Evolutionary conservation across 2,888 invertebrate species (phyloP).

Genomic region (Disparrhopalites patrizii): DNA sequence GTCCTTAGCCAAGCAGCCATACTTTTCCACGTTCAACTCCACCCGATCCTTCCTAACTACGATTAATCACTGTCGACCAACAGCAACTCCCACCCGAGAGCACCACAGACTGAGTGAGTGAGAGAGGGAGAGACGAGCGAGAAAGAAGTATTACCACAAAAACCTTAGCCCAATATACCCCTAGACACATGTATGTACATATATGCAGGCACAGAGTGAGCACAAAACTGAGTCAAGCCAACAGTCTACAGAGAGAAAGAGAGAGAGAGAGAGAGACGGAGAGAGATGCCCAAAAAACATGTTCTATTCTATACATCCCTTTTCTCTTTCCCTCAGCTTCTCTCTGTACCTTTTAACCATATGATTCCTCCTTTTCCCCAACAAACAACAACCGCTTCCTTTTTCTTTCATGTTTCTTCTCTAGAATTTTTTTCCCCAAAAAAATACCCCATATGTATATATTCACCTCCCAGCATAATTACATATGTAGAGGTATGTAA

Average conservation of each 20-base stretch:
- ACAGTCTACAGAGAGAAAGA: too few relatives aligned
- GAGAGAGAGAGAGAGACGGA: too few relatives aligned
- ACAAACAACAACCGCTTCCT: not conserved
- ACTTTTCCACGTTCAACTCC: slow-evolving; percentile 47
- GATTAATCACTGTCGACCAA: slow-evolving; percentile 47
- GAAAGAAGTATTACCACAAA: too few relatives aligned
- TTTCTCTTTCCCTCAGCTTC: too few relatives aligned
- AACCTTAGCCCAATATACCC: not conserved
- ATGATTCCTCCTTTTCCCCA: slow-evolving; percentile 3
- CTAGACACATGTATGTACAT: too few relatives aligned
- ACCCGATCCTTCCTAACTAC: slow-evolving; percentile 48
- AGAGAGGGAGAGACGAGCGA: too few relatives aligned
- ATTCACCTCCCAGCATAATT: too few relatives aligned
- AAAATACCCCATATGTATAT: too few relatives aligned
- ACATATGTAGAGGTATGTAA: too few relatives aligned
- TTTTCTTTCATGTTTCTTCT: too few relatives aligned
- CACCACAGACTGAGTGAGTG: not conserved
- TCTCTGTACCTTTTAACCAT: slow-evolving; percentile 16
- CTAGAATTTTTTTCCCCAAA: too few relatives aligned
- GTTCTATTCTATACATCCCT: too few relatives aligned
- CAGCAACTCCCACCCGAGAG: slow-evolving; percentile 36
- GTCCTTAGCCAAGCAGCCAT: slow-evolving; percentile 46
- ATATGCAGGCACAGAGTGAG: slow-evolving; percentile 2
- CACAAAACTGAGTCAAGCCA: slow-evolving; percentile 19
- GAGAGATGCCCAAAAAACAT: slow-evolving; percentile 10